Percentiles rank a stretch among this genome's conserved stretches.
These are phyloP conservation scores for Equus quagga DNA, from an alignment of 2,113 vertebrate genomes.

Conservation along the genomic window DNA sequence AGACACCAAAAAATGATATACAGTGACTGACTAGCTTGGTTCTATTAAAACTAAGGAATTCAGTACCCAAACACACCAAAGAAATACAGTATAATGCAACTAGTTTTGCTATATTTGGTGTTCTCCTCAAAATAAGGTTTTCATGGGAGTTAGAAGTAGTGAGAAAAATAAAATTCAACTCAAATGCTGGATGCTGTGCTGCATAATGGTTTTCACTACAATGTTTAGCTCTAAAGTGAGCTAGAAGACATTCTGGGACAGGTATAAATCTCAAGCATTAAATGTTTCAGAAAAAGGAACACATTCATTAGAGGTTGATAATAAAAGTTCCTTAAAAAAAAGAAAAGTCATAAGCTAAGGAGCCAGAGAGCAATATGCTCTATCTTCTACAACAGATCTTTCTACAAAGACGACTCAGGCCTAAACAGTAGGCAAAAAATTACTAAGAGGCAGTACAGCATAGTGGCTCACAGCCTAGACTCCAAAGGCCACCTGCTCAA, in stretches of 20 bases:
- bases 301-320: slow-evolving; percentile 22
- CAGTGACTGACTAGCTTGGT: neutral
- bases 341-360: neutral
- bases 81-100: neutral
- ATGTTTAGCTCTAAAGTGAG: neutral
- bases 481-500: neutral
- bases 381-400: neutral
- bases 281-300: neutral
- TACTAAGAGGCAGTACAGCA: neutral
- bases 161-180: neutral
- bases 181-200: neutral
- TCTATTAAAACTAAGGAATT: slow-evolving; percentile 17
- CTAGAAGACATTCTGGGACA: neutral
- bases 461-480: neutral
- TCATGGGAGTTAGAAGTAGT: neutral
- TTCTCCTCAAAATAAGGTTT: neutral
- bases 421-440: neutral
- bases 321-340: slow-evolving; percentile 7
- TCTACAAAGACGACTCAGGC: neutral
- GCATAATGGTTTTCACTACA: neutral
- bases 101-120: neutral
- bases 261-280: neutral
- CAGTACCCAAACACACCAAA: neutral
- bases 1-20: neutral
- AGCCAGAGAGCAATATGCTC: neutral